Evolutionary conservation across 2,113 vertebrate species (phyloP).

Genomic region (Bubo bubo): DNA sequence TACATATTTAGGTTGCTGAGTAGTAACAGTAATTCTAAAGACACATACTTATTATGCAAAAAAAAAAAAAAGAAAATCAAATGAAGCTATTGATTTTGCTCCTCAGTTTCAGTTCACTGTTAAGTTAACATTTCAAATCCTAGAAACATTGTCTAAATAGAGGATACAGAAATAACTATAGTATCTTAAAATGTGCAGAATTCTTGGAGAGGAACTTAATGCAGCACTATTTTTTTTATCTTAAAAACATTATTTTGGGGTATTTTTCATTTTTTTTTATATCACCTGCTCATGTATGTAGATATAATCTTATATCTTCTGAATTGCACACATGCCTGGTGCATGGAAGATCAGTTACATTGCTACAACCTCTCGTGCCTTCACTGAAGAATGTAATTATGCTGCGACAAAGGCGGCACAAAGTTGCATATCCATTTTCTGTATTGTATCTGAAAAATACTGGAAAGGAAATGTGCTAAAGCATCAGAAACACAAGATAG

Average conservation of each 20-base stretch:
- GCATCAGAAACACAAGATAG: background rate
- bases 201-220: background rate
- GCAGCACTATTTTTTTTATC: background rate
- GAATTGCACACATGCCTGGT: rapidly evolving
- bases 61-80: background rate
- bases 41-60: background rate
- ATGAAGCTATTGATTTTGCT: background rate
- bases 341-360: background rate
- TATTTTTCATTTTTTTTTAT: background rate
- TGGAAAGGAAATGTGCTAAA: background rate
- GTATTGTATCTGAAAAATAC: background rate
- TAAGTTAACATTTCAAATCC: background rate
- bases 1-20: background rate
- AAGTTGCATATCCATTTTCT: background rate
- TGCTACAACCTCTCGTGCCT: background rate
- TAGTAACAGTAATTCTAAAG: background rate
- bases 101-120: background rate
- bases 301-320: background rate
- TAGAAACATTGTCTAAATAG: background rate
- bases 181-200: background rate
- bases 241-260: background rate
- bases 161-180: background rate
- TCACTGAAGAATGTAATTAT: background rate
- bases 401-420: background rate
- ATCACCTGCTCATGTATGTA: background rate